Percentiles rank a stretch among this genome's conserved stretches.
phyloP scores from a whole-genome alignment of 2,797 vertebrate genomes.

The Rhinichthys osculus region DNA sequence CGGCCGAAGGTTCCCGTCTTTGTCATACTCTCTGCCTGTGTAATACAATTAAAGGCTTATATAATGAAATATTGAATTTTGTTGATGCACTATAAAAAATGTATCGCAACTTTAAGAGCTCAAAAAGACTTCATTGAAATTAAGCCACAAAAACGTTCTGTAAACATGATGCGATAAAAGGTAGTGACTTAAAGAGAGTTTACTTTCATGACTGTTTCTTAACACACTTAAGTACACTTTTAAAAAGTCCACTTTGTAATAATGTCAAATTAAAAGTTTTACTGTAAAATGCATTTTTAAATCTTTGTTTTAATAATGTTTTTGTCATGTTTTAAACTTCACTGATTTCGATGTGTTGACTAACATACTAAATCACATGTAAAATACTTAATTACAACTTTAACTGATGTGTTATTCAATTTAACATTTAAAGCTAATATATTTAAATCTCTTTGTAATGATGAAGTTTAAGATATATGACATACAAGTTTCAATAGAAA shows the following conservation, averaged over 20 bases:
- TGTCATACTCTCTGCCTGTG: constrained; percentile 93
- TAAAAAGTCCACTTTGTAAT: not conserved
- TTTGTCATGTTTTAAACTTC: not conserved
- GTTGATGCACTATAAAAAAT: not conserved
- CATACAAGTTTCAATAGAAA: too few species aligned
- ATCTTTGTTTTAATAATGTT: not conserved
- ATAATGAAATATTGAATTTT: not conserved
- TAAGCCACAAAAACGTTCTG: not conserved
- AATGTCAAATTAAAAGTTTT: not conserved
- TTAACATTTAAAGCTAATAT: too few species aligned
- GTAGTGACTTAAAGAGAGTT: too few species aligned
- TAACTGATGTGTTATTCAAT: too few species aligned
- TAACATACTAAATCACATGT: not conserved
- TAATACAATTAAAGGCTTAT: not conserved
- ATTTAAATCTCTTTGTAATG: too few species aligned
- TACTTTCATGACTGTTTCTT: not conserved
- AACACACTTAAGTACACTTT: not conserved
- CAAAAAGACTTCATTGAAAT: not conserved
- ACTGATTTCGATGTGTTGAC: not conserved
- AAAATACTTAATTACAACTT: too few species aligned
- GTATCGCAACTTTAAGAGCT: not conserved
- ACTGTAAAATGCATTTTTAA: not conserved
- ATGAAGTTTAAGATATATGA: too few species aligned
- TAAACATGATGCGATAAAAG: too few species aligned
- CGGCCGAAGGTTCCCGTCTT: constrained; percentile 91